phyloP scores from a whole-genome alignment of 1,140 invertebrate species.

The Caenorhabditis remanei region DNA sequence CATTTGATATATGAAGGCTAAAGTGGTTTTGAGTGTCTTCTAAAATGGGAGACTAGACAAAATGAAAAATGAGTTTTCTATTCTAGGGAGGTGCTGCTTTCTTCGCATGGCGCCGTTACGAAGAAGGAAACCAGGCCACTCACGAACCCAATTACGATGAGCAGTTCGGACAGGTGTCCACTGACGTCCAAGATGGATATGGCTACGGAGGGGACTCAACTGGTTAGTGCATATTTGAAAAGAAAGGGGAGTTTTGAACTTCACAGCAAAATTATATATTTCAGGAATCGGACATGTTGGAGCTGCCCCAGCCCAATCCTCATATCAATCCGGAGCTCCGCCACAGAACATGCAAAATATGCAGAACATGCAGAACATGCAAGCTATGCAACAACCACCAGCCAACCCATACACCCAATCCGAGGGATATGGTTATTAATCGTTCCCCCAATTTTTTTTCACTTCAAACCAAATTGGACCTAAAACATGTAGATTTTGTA shows the following conservation, averaged over 20 bases:
- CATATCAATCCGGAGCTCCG: conserved; percentile 39
- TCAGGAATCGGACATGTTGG: conserved; percentile 40
- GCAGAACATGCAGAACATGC: too few relatives aligned
- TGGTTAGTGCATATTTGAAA: not conserved
- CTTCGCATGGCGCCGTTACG: conserved; percentile 56
- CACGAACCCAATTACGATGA: conserved; percentile 52
- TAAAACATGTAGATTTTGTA: conserved; percentile 39
- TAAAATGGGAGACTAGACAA: not conserved
- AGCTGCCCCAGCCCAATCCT: not conserved
- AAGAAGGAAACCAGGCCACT: conserved; percentile 53
- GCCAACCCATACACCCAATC: conserved; percentile 38
- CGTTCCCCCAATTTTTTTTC: not conserved
- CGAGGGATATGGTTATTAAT: conserved; percentile 48
- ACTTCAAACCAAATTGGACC: not conserved
- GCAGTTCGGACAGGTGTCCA: conserved; percentile 50
- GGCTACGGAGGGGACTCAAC: conserved; percentile 55
- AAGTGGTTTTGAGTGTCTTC: not conserved
- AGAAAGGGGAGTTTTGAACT: not conserved
- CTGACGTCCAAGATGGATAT: conserved; percentile 59
- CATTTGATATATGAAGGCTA: conserved; percentile 12
- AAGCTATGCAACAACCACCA: conserved; percentile 17
- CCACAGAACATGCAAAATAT: not conserved
- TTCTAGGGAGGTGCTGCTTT: conserved; percentile 55
- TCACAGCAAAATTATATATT: not conserved
- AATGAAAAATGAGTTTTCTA: not conserved